Conservation (phyloP, 1,140 invertebrate genomes). For the Eufriesea mexicana region DNA sequence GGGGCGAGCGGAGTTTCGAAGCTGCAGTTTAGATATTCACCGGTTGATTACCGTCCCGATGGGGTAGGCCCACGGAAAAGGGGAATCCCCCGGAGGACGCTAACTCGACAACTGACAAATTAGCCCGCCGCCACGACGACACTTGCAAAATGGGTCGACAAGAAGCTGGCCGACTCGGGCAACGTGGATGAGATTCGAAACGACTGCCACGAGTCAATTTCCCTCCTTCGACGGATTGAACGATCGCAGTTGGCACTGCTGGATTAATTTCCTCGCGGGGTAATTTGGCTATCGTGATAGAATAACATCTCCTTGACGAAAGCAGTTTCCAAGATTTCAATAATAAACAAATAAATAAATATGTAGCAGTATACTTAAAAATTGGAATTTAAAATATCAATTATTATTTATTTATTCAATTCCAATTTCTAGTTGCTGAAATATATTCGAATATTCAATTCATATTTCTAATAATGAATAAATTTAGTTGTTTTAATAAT, state of each 20-base stretch:
- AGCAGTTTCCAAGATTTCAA: no score
- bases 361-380: no score
- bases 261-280: slow-evolving; percentile 18
- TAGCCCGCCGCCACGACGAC: slow-evolving; percentile 82
- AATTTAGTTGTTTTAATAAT: no score
- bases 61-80: slow-evolving; percentile 60
- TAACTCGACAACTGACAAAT: slow-evolving; percentile 84
- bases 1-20: slow-evolving; percentile 70
- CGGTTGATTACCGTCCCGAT: slow-evolving; percentile 81
- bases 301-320: no score
- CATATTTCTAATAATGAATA: no score
- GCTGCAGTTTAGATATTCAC: slow-evolving; percentile 81
- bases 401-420: no score
- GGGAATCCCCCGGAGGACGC: slow-evolving; percentile 79
- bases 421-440: no score
- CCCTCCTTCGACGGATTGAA: slow-evolving; percentile 36
- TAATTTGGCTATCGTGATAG: not conserved
- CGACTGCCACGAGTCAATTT: slow-evolving; percentile 46
- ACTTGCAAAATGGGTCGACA: slow-evolving; percentile 83
- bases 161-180: slow-evolving; percentile 68
- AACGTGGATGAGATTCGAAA: slow-evolving; percentile 52
- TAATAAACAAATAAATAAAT: no score
- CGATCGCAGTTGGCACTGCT: slow-evolving; percentile 30
- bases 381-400: no score
- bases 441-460: no score